phyloP scores from a whole-genome alignment of 2,113 vertebrate species.

The Dicerorhinus sumatrensis region DNA sequence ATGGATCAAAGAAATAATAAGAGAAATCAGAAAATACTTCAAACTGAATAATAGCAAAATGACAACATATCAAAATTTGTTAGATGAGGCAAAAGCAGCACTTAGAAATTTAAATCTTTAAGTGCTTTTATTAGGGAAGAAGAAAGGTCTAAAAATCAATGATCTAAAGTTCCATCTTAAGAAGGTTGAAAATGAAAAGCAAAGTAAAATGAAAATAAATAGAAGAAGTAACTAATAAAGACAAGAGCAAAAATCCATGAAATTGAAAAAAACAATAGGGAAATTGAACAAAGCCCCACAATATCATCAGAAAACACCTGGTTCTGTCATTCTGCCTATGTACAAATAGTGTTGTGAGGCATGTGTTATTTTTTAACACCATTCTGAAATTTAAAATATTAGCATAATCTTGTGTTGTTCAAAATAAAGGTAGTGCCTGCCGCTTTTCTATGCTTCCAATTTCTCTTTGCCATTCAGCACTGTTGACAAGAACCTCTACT shows the following conservation, averaged over 20 bases:
- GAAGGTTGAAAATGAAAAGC: not conserved
- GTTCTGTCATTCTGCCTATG: not conserved
- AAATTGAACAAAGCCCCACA: not conserved
- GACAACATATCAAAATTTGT: not conserved
- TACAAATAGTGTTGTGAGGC: not conserved
- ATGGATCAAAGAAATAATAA: not conserved
- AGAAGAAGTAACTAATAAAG: not conserved
- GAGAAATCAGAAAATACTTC: conserved; percentile 29
- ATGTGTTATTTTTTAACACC: not conserved
- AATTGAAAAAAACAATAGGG: not conserved
- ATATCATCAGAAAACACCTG: not conserved
- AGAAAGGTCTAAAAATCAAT: not conserved
- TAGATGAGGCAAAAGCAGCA: not conserved
- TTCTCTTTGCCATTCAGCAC: not conserved
- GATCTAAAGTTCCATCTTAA: not conserved
- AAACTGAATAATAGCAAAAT: conserved; percentile 5
- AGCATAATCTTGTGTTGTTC: not conserved
- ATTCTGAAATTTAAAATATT: conserved; percentile 24
- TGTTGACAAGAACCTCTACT: not conserved
- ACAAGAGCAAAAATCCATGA: not conserved
- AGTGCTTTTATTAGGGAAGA: not conserved
- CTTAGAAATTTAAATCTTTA: conserved; percentile 38
- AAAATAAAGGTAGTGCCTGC: not conserved
- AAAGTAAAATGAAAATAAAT: conserved; percentile 37
- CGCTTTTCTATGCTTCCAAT: not conserved